Evolutionary conservation across 2,113 vertebrate species (phyloP), one percentile per base, ranked within the genome.

Genomic region (Micronisus gabar): DNA sequence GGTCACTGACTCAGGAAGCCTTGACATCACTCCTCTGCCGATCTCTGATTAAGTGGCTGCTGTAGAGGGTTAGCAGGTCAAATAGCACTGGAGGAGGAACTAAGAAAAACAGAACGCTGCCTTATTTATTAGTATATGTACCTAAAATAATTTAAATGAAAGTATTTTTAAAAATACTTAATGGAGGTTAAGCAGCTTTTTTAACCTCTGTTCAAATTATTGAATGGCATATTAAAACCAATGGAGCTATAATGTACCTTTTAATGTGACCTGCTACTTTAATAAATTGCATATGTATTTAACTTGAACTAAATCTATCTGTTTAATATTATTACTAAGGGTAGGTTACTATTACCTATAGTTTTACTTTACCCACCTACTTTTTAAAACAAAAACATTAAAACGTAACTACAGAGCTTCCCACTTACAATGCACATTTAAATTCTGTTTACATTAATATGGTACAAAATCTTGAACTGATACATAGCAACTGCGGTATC

Each of bases 221-320:
- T 98, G 98, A 98, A 98, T 98, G 98, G 97, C 97, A 98, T 98
- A 98, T 98, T 98, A 98, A 98, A 98, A 97, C 97, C 98, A 97
- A 95, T 95, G 97, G 93, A 95, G 95, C 97, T 98, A 97, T 98
- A 98, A 98, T 97, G 97, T 96, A 98, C 97, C 94, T 98, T 97
- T 97, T 98, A 98, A 98, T 97, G 97, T 97, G 96, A 96, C 89
- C 97, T 97, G 94, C 97, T 98, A 94, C 97, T 97, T 98, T 97
- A 98, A 98, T 97, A 98, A 98, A 98, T 98, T 98, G 96, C 96
- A 59, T 97, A 97, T 98, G 96, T 98, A 98, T 98, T 98, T 98
- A 97, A 97, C 85, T 97, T 96, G 94, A 98, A 98, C 97, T 97
- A 98, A 98, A 98, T 95, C 94, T 96, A 96, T 97, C 97, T 96